phyloP scores from a whole-genome alignment of 53 echinoderm and acorn worm species.

The Zoroaster sp. region DNA sequence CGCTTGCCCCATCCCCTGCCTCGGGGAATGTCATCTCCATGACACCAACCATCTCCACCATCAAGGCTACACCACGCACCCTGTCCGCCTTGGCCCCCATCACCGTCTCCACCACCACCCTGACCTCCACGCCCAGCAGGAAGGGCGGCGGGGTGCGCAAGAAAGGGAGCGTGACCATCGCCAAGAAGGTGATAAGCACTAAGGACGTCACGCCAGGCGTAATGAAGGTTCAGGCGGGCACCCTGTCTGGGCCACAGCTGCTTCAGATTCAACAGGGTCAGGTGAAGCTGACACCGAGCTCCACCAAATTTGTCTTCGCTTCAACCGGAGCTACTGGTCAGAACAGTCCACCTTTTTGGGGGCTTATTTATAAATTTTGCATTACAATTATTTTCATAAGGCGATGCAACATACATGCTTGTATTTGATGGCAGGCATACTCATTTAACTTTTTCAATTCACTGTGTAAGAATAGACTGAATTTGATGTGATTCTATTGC shows the following conservation, averaged over 20 bases:
- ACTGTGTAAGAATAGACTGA: too few species aligned
- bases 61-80: conserved; percentile 8
- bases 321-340: conserved; percentile 36
- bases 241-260: conserved; percentile 15
- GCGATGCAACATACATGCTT: too few species aligned
- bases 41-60: conserved; percentile 17
- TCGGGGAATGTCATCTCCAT: background rate
- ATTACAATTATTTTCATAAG: too few species aligned
- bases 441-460: too few species aligned
- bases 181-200: conserved; percentile 54
- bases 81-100: background rate
- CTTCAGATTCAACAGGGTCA: conserved; percentile 19
- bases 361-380: too few species aligned
- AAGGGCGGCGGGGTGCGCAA: background rate
- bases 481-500: too few species aligned
- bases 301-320: conserved; percentile 53
- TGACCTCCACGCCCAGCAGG: conserved; percentile 56
- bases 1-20: conserved; percentile 37
- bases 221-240: background rate
- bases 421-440: too few species aligned
- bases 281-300: conserved; percentile 15
- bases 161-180: background rate
- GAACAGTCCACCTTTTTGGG: too few species aligned
- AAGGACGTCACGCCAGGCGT: conserved; percentile 26
- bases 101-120: conserved; percentile 10